Evolutionary conservation across 1,140 invertebrate genomes (phyloP).

Genomic region (Luehdorfia chinensis): DNA sequence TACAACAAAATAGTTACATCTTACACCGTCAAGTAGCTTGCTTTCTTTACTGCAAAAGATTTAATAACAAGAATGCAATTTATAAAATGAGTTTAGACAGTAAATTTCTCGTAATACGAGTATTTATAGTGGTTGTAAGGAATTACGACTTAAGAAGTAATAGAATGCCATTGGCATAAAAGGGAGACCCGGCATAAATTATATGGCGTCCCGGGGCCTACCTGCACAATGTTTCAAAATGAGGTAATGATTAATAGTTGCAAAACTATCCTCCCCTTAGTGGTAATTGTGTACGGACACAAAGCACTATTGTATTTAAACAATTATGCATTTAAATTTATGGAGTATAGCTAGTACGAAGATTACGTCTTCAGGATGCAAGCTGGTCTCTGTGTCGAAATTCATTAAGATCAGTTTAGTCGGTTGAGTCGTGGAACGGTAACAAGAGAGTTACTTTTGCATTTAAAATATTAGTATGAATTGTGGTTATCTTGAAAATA

Average conservation of each 20-base stretch:
- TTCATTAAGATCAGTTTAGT: too few relatives aligned
- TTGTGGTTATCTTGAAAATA: too few relatives aligned
- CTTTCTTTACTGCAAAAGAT: conserved; percentile 2
- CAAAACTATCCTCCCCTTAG: neutral
- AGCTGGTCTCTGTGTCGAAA: too few relatives aligned
- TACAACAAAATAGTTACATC: too few relatives aligned
- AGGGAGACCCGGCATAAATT: conserved; percentile 14
- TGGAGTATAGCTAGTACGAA: too few relatives aligned
- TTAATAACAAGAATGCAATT: conserved; percentile 12
- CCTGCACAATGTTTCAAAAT: conserved; percentile 4
- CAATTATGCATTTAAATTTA: too few relatives aligned
- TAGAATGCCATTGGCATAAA: conserved; percentile 16
- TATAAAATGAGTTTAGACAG: conserved; percentile 13
- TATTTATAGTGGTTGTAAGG: conserved; percentile 13
- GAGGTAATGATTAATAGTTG: neutral
- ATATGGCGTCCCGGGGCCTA: conserved; percentile 7
- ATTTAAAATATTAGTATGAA: too few relatives aligned
- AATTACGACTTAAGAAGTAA: conserved; percentile 17
- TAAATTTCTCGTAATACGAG: conserved; percentile 14
- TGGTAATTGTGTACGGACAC: conserved; percentile 9
- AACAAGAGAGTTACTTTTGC: too few relatives aligned
- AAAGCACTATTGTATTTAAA: too few relatives aligned
- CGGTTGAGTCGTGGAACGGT: too few relatives aligned
- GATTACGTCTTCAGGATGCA: too few relatives aligned
- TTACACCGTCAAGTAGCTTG: conserved; percentile 1